phyloP scores from a whole-genome alignment of 2,797 vertebrate genomes.

The Crypturellus tataupa region DNA sequence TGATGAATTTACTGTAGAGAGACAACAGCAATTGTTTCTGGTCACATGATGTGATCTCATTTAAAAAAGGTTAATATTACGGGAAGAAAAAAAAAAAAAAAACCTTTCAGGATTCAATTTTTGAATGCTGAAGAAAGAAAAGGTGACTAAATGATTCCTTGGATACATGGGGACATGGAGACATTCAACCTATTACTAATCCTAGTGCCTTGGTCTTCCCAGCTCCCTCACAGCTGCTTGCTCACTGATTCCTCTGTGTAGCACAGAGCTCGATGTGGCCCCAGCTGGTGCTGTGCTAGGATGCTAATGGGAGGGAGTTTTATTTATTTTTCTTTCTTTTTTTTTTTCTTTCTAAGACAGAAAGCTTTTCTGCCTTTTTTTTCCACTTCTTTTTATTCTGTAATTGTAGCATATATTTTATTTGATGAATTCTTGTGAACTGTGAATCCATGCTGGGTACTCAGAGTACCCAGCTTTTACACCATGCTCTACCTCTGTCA shows the following conservation, averaged over 20 bases:
- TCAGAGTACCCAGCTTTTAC: not conserved
- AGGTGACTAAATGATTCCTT: not conserved
- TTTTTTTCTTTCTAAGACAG: not conserved
- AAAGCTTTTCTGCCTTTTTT: not conserved
- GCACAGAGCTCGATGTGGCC: not conserved
- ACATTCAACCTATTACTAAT: too few species aligned
- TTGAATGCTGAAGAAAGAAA: not conserved
- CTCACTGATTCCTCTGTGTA: not conserved
- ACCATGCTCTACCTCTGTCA: not conserved
- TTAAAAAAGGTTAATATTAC: not conserved
- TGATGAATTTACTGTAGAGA: not conserved
- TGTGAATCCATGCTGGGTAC: not conserved
- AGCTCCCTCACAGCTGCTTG: not conserved
- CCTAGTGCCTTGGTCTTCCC: not conserved
- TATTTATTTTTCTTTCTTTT: not conserved
- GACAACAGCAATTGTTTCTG: not conserved
- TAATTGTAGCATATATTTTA: not conserved
- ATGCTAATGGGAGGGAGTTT: too few species aligned
- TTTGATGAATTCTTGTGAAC: not conserved
- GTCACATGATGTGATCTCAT: not conserved
- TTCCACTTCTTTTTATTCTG: not conserved
- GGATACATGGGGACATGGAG: not conserved
- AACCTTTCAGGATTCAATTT: not conserved
- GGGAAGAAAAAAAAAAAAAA: not conserved
- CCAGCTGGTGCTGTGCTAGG: not conserved